These are phyloP conservation scores for Scolopax mira DNA, from an alignment of 2,113 vertebrate species.

Conservation along the genomic window DNA sequence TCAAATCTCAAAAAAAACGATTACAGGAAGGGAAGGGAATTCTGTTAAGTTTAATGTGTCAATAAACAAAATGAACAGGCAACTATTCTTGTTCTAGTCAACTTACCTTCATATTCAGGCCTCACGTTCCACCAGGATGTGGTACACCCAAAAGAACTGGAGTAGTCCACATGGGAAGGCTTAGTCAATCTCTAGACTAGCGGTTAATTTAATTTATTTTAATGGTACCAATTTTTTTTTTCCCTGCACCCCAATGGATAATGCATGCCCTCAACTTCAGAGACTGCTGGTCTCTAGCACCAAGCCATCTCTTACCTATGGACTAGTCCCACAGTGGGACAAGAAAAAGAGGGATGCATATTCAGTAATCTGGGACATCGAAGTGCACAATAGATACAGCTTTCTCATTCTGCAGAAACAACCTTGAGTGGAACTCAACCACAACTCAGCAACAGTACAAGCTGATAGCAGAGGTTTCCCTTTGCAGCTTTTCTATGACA, in stretches of 20 bases:
- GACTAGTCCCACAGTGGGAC: not conserved
- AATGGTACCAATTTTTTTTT: not conserved
- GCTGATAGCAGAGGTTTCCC: not conserved
- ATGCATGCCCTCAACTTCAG: accelerated
- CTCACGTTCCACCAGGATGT: not conserved
- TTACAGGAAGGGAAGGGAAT: not conserved
- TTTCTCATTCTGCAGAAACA: not conserved
- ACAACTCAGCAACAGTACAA: not conserved
- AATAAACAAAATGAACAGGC: not conserved
- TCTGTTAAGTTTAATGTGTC: not conserved
- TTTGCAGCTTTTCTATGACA: not conserved
- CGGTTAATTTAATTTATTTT: accelerated
- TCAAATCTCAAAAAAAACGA: not conserved
- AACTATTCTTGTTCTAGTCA: not conserved
- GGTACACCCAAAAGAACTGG: not conserved
- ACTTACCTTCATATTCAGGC: not conserved
- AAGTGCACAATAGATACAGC: not conserved
- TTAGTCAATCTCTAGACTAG: not conserved
- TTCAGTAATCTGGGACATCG: not conserved
- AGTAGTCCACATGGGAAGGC: not conserved
- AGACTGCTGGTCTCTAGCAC: not conserved
- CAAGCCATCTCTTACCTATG: not conserved
- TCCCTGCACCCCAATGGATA: not conserved
- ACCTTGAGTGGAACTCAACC: not conserved
- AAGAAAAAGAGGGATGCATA: not conserved